Evolutionary conservation across 2,797 vertebrate genomes (phyloP).

Genomic region (Poecile montanus): DNA sequence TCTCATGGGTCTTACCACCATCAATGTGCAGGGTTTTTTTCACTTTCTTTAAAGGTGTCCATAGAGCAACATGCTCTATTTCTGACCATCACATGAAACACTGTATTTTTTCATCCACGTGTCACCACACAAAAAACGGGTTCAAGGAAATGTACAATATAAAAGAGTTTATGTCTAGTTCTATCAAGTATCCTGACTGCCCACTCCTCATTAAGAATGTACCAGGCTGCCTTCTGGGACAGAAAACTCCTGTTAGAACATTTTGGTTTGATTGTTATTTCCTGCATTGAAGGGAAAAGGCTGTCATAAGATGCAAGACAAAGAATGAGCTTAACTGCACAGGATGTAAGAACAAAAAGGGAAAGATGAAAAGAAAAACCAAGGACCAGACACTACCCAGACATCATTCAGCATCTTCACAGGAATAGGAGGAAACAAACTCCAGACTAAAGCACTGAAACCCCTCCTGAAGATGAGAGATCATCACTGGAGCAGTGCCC

Average conservation of each 20-base stretch:
- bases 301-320: slow-evolving; percentile 22
- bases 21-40: neutral
- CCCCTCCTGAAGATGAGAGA: neutral
- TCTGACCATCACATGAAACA: neutral
- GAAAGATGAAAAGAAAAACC: slow-evolving; percentile 17
- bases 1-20: neutral
- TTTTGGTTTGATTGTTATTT: slow-evolving; percentile 30
- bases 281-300: slow-evolving; percentile 17
- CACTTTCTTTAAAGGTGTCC: neutral
- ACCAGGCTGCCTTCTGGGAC: slow-evolving; percentile 25
- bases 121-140: neutral
- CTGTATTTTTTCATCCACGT: neutral
- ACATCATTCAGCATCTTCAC: neutral
- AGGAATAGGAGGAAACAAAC: neutral
- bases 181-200: slow-evolving; percentile 1
- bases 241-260: slow-evolving; percentile 29
- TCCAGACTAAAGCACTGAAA: slow-evolving; percentile 9
- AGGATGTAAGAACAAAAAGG: slow-evolving; percentile 12
- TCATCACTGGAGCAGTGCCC: neutral
- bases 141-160: neutral
- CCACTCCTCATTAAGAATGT: slow-evolving; percentile 20
- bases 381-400: slow-evolving; percentile 2
- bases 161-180: neutral
- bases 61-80: neutral
- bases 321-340: neutral